These are phyloP conservation scores for Patella caerulea DNA, from an alignment of 2,888 invertebrate species.

Conservation along the genomic window DNA sequence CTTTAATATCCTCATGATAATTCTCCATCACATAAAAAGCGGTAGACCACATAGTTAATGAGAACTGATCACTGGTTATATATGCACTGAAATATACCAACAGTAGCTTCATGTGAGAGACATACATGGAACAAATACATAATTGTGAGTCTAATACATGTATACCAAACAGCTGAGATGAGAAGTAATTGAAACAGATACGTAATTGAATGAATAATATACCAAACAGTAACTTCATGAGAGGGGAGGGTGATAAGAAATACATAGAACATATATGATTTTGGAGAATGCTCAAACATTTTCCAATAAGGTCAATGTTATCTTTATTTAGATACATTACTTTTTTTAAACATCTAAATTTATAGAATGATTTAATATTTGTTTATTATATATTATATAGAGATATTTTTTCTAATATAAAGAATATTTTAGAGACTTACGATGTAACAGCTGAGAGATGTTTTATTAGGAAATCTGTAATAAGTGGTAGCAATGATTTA, in stretches of 20 bases:
- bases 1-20: conserved; percentile 76
- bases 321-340: too few relatives aligned
- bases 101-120: background rate
- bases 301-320: too few relatives aligned
- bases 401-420: too few relatives aligned
- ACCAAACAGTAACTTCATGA: conserved; percentile 3
- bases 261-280: too few relatives aligned
- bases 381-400: too few relatives aligned
- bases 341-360: too few relatives aligned
- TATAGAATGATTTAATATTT: too few relatives aligned
- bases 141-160: background rate
- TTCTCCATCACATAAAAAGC: conserved; percentile 83
- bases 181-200: background rate
- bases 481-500: conserved; percentile 64
- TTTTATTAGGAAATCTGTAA: conserved; percentile 70
- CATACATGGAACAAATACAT: background rate
- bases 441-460: conserved; percentile 65
- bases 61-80: conserved; percentile 77
- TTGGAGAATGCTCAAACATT: too few relatives aligned
- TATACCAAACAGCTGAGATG: conserved; percentile 10
- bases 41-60: conserved; percentile 81
- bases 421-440: conserved; percentile 51
- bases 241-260: too few relatives aligned
- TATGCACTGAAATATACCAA: conserved; percentile 51
- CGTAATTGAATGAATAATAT: background rate